Evolutionary conservation across 92 coral and sea anemone species (phyloP).

Genomic region (Epizoanthus fatuus): DNA sequence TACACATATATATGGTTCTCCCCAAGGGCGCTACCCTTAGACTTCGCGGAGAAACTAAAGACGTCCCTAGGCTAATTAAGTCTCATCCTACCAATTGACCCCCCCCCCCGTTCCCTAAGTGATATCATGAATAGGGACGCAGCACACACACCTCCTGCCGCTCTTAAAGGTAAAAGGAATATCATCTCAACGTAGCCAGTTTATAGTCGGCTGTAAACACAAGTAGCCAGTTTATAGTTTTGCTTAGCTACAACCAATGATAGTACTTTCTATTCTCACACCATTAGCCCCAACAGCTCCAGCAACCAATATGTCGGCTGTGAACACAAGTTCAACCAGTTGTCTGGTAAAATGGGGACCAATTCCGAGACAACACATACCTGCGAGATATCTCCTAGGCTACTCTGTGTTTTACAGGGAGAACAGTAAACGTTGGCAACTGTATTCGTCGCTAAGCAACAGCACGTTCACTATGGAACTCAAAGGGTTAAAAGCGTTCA

Average conservation of each 20-base stretch:
- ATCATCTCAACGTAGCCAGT: too few species aligned
- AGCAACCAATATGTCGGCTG: neutral
- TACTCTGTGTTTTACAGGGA: neutral
- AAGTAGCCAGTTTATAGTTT: neutral
- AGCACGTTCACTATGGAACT: neutral
- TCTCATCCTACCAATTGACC: too few species aligned
- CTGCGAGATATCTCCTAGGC: neutral
- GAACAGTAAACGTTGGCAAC: too few species aligned
- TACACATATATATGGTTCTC: too few species aligned
- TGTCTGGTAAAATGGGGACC: slow-evolving; percentile 32
- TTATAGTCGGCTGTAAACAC: too few species aligned
- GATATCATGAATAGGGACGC: too few species aligned
- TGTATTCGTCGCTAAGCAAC: neutral
- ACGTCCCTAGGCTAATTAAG: too few species aligned
- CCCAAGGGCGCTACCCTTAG: too few species aligned
- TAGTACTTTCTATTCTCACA: neutral
- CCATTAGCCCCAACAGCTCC: slow-evolving; percentile 20
- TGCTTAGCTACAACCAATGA: neutral
- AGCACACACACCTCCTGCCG: too few species aligned
- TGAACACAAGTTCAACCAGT: neutral
- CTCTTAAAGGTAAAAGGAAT: too few species aligned
- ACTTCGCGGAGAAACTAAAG: too few species aligned
- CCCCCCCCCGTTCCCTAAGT: too few species aligned
- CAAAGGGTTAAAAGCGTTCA: neutral
- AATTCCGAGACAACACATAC: slow-evolving; percentile 1